Base-by-base conservation (phyloP, 2,888 invertebrate species). In the Drosophila lacicola region DNA sequence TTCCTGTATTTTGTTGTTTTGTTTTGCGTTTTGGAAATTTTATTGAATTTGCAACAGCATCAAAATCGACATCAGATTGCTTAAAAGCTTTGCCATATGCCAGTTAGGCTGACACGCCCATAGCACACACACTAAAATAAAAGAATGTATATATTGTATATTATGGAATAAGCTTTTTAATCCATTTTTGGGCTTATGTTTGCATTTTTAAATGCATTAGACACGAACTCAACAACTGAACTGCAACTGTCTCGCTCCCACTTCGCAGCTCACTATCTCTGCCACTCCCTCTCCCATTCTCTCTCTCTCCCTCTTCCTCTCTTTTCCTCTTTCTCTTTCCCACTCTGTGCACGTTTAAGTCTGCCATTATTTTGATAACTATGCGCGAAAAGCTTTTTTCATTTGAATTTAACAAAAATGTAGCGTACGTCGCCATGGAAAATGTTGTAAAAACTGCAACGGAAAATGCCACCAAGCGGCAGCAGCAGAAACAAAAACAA, bases 321-420 rank as follows among this genome's bases (percentile, higher is more conserved):
- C 6, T 2, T 2, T 39, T 2, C 8, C 14, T 11, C 11, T 21
- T 10, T 17, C 57, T 10, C 21, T 4, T 13, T 14, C 36, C n/a
- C 50, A 4, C 44, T 34, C 36, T 17, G 50, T 57, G 62, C 70
- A 55, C 68, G 51, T 58, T 70, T 71, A 75, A 70, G 65, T 56
- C 68, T 57, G 78, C 75, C 75, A 85, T 88, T 88, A 88, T 83
- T 83, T 80, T 72, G 77, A 87, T 82, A 87, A 87, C 87, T 82
- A 80, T 72, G 79, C 82, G 87, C 84, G 77, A 84, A 87, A 87
- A 88, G 84, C 74, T 82, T 86, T 80, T 86, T 88, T 74, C 86
- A 88, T 84, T 88, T 86, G 72, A 86, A 88, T 74, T 88, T 67
- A 75, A 78, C 56, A 66, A 69, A 72, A 84, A 80, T 78, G 66